phyloP scores from a whole-genome alignment of 1,140 invertebrate genomes.

The Phymastichus coffea region DNA sequence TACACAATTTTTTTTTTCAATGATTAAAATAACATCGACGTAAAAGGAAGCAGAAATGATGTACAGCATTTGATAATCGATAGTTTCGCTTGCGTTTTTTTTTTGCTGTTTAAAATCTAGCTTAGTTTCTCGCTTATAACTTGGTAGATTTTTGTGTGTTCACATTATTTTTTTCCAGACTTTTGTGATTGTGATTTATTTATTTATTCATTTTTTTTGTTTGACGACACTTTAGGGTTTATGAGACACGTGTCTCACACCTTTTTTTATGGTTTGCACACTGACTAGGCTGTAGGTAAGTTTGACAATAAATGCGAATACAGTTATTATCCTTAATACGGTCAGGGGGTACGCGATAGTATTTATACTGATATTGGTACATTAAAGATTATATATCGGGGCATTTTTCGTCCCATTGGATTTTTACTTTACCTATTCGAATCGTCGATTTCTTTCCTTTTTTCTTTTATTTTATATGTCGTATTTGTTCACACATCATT shows the following conservation, averaged over 20 bases:
- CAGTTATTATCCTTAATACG: constrained; percentile 24
- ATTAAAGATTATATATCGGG: constrained; percentile 22
- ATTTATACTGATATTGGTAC: constrained; percentile 29
- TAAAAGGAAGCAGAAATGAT: too few relatives aligned
- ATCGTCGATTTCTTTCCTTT: neutral
- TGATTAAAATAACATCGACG: too few relatives aligned
- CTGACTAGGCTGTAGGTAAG: constrained; percentile 21
- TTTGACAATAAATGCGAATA: constrained; percentile 26
- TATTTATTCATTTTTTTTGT: too few relatives aligned
- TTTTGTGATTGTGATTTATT: too few relatives aligned
- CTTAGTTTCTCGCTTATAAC: too few relatives aligned
- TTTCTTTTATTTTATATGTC: too few relatives aligned
- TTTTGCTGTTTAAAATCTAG: too few relatives aligned
- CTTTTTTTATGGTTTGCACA: constrained; percentile 10
- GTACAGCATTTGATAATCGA: too few relatives aligned
- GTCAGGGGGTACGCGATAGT: constrained; percentile 13
- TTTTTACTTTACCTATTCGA: constrained; percentile 10
- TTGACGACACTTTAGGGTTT: neutral
- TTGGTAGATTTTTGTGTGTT: too few relatives aligned
- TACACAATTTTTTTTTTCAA: too few relatives aligned
- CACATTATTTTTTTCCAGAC: too few relatives aligned
- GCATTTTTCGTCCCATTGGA: neutral
- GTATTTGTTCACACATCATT: neutral
- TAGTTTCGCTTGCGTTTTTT: too few relatives aligned
- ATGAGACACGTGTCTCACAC: neutral